phyloP scores from a whole-genome alignment of 2,113 vertebrate genomes.

The Polyodon spathula region DNA sequence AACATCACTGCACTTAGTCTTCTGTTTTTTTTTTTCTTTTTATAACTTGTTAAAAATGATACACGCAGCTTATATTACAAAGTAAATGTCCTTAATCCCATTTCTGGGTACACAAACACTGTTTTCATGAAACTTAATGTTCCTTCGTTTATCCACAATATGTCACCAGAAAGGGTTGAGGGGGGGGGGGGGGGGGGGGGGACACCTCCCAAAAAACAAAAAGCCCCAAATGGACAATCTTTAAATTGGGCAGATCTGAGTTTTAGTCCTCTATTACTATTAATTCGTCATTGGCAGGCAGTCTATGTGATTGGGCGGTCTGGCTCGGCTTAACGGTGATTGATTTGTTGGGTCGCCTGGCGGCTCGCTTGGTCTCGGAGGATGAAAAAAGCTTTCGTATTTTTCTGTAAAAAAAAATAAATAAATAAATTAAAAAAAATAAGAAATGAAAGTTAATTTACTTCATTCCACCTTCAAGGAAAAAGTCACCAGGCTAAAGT shows the following conservation, averaged over 20 bases:
- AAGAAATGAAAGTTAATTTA: too few relatives aligned
- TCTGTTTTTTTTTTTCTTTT: constrained; percentile 24
- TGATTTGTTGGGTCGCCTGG: constrained; percentile 58
- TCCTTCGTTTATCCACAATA: constrained; percentile 63
- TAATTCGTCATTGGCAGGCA: constrained; percentile 63
- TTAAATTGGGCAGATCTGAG: constrained; percentile 31
- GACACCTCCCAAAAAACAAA: too few relatives aligned
- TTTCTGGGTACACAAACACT: constrained; percentile 34
- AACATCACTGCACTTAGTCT: constrained; percentile 35
- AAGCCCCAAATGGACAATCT: constrained; percentile 37
- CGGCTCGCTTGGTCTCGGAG: constrained; percentile 66
- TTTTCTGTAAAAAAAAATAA: constrained; percentile 48
- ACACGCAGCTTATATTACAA: constrained; percentile 45
- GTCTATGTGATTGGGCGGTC: constrained; percentile 45
- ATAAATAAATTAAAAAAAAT: too few relatives aligned
- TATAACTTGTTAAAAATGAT: constrained; percentile 33
- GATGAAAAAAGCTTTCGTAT: constrained; percentile 67
- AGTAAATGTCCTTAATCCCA: constrained; percentile 31
- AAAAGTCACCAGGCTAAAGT: too few relatives aligned
- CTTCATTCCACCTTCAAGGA: too few relatives aligned
- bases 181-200: too few relatives aligned
- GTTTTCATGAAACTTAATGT: constrained; percentile 44
- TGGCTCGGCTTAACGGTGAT: constrained; percentile 60
- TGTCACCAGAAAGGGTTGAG: constrained; percentile 59
- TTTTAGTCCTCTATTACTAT: constrained; percentile 62